Evolutionary conservation across 2,797 vertebrate genomes (phyloP), one percentile per base, ranked within the genome.

Genomic region (Clarias laeviceps): DNA sequence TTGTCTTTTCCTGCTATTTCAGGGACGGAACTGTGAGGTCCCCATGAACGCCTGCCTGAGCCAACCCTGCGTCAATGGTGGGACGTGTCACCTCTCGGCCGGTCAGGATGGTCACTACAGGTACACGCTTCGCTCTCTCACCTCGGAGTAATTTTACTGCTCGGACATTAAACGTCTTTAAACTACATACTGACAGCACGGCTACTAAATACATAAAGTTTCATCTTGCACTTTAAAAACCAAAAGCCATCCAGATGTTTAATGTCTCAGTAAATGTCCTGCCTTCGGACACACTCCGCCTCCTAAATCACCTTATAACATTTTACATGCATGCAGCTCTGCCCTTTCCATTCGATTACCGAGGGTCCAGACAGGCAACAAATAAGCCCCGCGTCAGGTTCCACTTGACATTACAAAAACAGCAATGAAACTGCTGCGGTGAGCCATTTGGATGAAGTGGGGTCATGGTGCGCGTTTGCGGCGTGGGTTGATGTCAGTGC

Each of bases 11-110:
- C 24, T 59, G 45, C 74, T 78, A 12, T 64, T 12, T 59, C 88
- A 99, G 98, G 98, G 98, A 89, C 96, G 92, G 89, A 96, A 98
- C 93, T 99, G 98, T 93, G 95, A 96, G 22, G 86, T 95, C n/a
- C 95, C 96, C 84, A 96, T 99, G 92, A 98, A 99, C 78, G 96
- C 97, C 86, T 99, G 98, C 76, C 93, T 99, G 88, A 97, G 97
- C 91, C 96, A 96, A 87, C 97, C 97, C 1, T 99, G 98, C 88
- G 90, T 92, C 83, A 98, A 97, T 0, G 97, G 97, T 92, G 98
- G 96, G 83, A 99, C 97, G 68, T 99, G 98, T 91, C 97, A 97
- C 91, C 94, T 98, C 81, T 96, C 93, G 0, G 95, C 97, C 1
- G 93, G 93, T 87, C 94, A 92, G 79, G 96, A 96, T 84, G 97